A percentile compares a stretch with the other conserved stretches of the same genome.
phyloP scores from a whole-genome alignment of 2,888 invertebrate genomes.

The Oscheius sp. region DNA sequence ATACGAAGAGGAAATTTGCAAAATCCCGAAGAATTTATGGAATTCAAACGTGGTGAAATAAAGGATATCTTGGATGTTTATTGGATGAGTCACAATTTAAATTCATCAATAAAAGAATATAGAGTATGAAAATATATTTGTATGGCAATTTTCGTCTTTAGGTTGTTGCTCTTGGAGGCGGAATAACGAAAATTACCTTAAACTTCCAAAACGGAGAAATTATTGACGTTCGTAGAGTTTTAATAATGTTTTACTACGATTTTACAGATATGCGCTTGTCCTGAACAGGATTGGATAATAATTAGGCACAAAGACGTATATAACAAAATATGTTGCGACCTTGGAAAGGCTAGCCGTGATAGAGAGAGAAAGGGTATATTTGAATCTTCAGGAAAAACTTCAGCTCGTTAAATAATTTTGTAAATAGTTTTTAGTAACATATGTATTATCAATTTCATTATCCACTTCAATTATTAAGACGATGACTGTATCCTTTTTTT shows the following conservation, averaged over 20 bases:
- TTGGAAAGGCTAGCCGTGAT: conserved; percentile 10
- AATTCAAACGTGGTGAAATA: background rate
- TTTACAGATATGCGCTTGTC: background rate
- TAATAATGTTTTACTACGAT: background rate
- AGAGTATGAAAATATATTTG: background rate
- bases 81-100: background rate
- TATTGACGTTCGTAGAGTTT: background rate
- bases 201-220: conserved; percentile 6
- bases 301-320: background rate
- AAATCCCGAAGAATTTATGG: conserved; percentile 2
- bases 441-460: background rate
- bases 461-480: background rate
- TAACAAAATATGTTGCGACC: conserved; percentile 1
- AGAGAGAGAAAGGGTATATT: conserved; percentile 8
- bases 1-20: background rate
- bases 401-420: background rate
- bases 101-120: conserved; percentile 2
- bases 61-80: background rate
- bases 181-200: background rate
- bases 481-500: too few species aligned
- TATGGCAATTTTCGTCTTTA: background rate
- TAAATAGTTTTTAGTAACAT: background rate
- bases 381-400: background rate
- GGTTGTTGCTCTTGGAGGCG: background rate
- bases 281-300: conserved; percentile 9